These are phyloP conservation scores for Lasioglossum oenotherae DNA, from an alignment of 2,888 invertebrate genomes.

Conservation along the genomic window DNA sequence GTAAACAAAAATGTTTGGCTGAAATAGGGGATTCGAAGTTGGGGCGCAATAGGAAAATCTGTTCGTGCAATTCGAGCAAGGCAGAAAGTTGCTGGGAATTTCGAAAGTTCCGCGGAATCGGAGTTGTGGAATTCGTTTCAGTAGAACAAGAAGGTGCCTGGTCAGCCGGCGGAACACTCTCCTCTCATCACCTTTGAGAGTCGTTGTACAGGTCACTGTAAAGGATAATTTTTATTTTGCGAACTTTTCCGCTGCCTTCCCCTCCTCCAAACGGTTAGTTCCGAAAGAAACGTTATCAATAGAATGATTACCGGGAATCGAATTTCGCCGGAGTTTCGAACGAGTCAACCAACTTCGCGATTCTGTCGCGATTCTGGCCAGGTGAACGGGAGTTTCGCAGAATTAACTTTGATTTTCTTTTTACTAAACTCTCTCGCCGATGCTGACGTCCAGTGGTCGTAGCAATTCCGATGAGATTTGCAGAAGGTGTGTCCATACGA, in stretches of 20 bases:
- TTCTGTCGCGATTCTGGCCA: conserved; percentile 22
- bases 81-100: conserved; percentile 38
- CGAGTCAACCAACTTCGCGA: conserved; percentile 45
- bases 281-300: conserved; percentile 21
- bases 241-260: conserved; percentile 60
- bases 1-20: conserved; percentile 45
- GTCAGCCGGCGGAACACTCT: conserved; percentile 33
- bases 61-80: conserved; percentile 17
- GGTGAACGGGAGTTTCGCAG: conserved; percentile 15
- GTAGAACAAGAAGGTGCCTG: conserved; percentile 21
- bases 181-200: conserved; percentile 43
- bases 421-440: not conserved
- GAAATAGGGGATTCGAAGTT: conserved; percentile 15
- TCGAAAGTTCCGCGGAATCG: conserved; percentile 51
- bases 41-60: conserved; percentile 27
- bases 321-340: conserved; percentile 42
- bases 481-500: not conserved
- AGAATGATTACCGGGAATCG: conserved; percentile 57
- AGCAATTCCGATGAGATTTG: not conserved
- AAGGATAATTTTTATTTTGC: conserved; percentile 67
- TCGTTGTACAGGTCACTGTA: conserved; percentile 30
- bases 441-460: not conserved
- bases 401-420: conserved; percentile 32
- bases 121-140: conserved; percentile 49
- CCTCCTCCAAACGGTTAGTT: conserved; percentile 28